Base-by-base conservation (phyloP, 2,797 vertebrate species). In the Gouania willdenowi region DNA sequence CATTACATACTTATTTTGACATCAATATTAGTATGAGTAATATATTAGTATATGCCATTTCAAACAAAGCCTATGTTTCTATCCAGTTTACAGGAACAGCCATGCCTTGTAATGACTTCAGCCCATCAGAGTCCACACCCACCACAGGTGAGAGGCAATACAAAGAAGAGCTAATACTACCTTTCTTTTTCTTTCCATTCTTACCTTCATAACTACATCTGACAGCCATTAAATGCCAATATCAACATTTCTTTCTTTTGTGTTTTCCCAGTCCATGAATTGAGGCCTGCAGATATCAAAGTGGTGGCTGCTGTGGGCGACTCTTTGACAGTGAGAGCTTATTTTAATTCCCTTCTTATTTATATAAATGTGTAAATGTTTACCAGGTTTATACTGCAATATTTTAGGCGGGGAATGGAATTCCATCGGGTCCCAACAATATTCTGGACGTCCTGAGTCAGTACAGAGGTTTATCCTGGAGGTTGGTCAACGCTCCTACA, bases 381-480 rank as follows among this genome's bases (percentile, higher is more conserved):
- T n/a, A n/a, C n/a, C n/a, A n/a, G n/a, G n/a, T n/a, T n/a, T n/a
- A n/a, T n/a, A n/a, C n/a, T 26, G 28, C 22, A 3, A 16, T 41
- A 31, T 30, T 79, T n/a, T 59, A 97, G 94, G 93, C 94, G 26
- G 94, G 92, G 14, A 91, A 88, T 12, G 94, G 92, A 35, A 82
- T 94, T 39, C 84, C 67, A 3, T 81, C 92, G 13, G 49, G 44
- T 18, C 69, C 60, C 6, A 47, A 53, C 6, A 67, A 87, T 36
- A 19, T 94, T 7, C 11, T 81, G 17, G 90, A 93, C 14, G 75
- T 93, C 22, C 4, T 22, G 52, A 81, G 27, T 3, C 82, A 93
- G 48, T 95, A 94, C 65, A 85, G 93, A 25, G 95, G 95, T 17
- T 73, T 97, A 26, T 93, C 94, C 10, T 97, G 89, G 84, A 94